Percentiles rank a stretch among this genome's conserved stretches.
phyloP scores from a whole-genome alignment of 2,113 vertebrate genomes.

The Poicephalus meyeri region DNA sequence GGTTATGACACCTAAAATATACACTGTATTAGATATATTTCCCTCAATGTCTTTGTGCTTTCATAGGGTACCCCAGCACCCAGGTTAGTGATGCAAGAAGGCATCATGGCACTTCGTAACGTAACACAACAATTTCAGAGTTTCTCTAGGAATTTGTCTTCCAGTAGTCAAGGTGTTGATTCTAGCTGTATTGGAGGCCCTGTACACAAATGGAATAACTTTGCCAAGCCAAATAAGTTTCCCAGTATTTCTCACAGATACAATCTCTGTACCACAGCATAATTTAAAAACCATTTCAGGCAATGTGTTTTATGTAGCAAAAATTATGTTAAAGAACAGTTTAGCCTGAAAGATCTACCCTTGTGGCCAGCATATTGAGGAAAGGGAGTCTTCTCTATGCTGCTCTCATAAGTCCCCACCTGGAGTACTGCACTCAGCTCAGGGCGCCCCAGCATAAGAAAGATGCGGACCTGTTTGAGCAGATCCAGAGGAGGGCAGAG shows the following conservation, averaged over 20 bases:
- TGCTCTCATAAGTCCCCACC: not conserved
- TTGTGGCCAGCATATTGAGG: not conserved
- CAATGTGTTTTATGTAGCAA: not conserved
- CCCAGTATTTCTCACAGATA: not conserved
- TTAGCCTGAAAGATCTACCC: not conserved
- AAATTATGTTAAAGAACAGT: not conserved
- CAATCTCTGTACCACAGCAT: not conserved
- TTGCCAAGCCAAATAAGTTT: not conserved
- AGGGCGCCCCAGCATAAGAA: not conserved
- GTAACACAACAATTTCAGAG: not conserved
- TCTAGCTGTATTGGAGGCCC: not conserved
- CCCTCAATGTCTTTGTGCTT: not conserved
- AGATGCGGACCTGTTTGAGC: accelerated
- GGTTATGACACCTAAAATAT: not conserved
- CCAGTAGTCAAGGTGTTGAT: not conserved
- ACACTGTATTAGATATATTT: not conserved
- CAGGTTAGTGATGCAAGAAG: not conserved
- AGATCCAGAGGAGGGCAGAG: not conserved
- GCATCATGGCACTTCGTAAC: not conserved
- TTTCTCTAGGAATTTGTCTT: not conserved
- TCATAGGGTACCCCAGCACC: not conserved
- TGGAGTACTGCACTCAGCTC: not conserved
- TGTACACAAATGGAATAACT: not conserved
- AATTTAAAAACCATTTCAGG: not conserved
- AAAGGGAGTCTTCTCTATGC: not conserved